phyloP scores from a whole-genome alignment of 2,888 invertebrate species.

The Nezara viridula region DNA sequence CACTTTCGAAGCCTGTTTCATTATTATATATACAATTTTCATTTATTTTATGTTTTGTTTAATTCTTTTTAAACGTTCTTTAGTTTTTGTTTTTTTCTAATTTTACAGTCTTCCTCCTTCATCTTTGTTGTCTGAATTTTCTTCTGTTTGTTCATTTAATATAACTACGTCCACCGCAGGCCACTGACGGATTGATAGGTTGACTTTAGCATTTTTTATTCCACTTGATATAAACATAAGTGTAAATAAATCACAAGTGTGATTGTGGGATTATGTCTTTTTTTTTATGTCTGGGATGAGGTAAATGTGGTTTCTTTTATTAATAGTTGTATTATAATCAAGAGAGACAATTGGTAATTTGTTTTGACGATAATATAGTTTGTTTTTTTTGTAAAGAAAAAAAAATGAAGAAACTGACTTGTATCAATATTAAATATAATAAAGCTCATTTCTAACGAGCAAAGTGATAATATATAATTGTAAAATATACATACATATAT shows the following conservation, averaged over 20 bases:
- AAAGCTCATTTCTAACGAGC: slow-evolving; percentile 5
- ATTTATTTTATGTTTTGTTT: neutral
- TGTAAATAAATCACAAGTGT: neutral
- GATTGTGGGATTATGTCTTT: neutral
- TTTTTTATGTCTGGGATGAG: slow-evolving; percentile 10
- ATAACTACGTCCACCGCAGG: neutral
- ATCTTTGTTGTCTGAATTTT: neutral
- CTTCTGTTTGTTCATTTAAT: neutral
- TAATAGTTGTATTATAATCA: neutral
- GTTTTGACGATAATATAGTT: slow-evolving; percentile 2
- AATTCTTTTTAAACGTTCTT: neutral
- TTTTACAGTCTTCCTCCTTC: neutral
- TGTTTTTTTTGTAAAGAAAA: neutral
- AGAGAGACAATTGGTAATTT: slow-evolving; percentile 11
- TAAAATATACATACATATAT: slow-evolving; percentile 3
- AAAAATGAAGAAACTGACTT: neutral
- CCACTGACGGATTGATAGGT: neutral
- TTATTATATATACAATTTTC: neutral
- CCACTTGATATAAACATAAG: neutral
- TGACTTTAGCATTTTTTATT: neutral
- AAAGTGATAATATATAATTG: slow-evolving; percentile 40
- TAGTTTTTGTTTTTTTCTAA: neutral
- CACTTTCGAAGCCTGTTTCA: neutral
- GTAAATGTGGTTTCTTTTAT: slow-evolving; percentile 4
- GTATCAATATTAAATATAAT: neutral